These are phyloP conservation scores for Ammospiza nelsoni DNA, from an alignment of 2,113 vertebrate species.

Conservation along the genomic window DNA sequence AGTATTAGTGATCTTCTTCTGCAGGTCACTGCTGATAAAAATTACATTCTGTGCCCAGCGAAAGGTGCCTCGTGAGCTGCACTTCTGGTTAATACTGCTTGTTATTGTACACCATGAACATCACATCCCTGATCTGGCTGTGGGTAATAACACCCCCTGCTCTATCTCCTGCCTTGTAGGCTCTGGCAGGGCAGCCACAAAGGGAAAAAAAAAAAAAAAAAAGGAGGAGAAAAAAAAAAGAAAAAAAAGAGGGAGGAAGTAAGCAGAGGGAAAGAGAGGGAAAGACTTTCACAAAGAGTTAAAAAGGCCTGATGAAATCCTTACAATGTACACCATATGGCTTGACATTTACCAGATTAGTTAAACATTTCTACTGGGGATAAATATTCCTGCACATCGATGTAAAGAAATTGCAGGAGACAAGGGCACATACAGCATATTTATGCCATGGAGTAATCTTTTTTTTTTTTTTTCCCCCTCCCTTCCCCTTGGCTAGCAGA, in stretches of 20 bases:
- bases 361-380: constrained; percentile 84
- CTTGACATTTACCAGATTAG: constrained; percentile 84
- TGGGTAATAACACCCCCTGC: neutral
- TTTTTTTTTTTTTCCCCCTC: neutral
- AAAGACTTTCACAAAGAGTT: constrained; percentile 75
- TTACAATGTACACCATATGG: constrained; percentile 82
- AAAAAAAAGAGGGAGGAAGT: neutral
- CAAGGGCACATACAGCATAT: constrained; percentile 76
- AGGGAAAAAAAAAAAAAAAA: neutral
- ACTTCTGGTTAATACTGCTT: constrained; percentile 20
- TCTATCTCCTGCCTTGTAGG: constrained; percentile 20
- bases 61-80: neutral
- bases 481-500: neutral
- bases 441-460: constrained; percentile 66
- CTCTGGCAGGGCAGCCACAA: constrained; percentile 46
- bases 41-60: neutral
- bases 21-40: constrained; percentile 33
- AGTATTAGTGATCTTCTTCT: constrained; percentile 8
- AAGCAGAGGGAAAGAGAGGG: neutral
- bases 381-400: constrained; percentile 77
- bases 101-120: neutral
- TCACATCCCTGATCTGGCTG: neutral
- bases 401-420: constrained; percentile 79
- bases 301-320: constrained; percentile 78
- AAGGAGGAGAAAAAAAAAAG: neutral